Evolutionary conservation across 1,140 invertebrate species (phyloP).

Genomic region (Bombus confusus): DNA sequence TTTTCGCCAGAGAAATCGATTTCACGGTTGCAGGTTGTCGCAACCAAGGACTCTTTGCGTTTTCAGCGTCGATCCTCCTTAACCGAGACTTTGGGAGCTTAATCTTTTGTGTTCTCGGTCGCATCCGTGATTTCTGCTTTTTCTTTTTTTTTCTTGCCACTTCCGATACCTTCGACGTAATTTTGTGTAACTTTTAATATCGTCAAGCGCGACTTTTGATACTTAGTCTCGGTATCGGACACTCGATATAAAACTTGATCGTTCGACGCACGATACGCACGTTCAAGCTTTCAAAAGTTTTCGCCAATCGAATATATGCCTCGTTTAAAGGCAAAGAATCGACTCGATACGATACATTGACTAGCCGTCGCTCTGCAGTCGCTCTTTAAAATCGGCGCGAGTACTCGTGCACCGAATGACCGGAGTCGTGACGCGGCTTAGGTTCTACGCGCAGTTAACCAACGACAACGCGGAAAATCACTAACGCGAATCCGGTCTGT

Average conservation of each 20-base stretch:
- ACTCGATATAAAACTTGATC: too few species aligned
- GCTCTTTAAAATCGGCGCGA: background rate
- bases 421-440: background rate
- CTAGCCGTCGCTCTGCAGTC: background rate
- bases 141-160: too few species aligned
- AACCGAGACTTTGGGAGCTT: too few species aligned
- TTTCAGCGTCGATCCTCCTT: background rate
- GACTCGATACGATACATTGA: background rate
- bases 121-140: too few species aligned
- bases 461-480: background rate
- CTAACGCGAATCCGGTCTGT: background rate
- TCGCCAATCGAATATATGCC: background rate
- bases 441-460: background rate
- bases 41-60: background rate
- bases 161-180: too few species aligned
- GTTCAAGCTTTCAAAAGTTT: background rate
- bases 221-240: too few species aligned
- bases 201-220: too few species aligned
- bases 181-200: too few species aligned
- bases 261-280: too few species aligned
- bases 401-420: background rate
- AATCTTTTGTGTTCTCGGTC: too few species aligned
- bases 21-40: conserved; percentile 1
- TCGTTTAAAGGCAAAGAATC: background rate
- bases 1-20: conserved; percentile 2